phyloP scores from a whole-genome alignment of 1,140 invertebrate species.

The Prorops nasuta region DNA sequence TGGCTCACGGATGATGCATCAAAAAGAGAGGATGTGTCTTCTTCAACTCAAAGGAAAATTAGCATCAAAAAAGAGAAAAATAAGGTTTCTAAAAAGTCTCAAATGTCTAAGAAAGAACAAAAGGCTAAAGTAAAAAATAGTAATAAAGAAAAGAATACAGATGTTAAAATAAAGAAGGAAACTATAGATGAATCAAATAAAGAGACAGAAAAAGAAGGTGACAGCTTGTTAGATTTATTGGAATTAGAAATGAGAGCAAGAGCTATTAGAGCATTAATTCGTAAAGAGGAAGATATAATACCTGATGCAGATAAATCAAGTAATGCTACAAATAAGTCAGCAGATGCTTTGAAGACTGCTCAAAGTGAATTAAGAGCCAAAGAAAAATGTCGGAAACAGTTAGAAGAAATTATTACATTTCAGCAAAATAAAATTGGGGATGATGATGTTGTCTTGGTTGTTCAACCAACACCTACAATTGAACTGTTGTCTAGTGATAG shows the following conservation, averaged over 20 bases:
- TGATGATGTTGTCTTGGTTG: conserved; percentile 51
- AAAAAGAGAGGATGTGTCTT: conserved; percentile 31
- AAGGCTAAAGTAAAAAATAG: conserved; percentile 19
- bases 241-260: conserved; percentile 60
- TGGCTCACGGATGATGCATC: conserved; percentile 38
- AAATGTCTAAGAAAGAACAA: conserved; percentile 23
- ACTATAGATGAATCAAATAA: conserved; percentile 23
- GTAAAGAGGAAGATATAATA: conserved; percentile 52
- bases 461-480: conserved; percentile 49
- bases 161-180: conserved; percentile 31
- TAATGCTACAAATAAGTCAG: background rate
- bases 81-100: conserved; percentile 29
- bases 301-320: conserved; percentile 14
- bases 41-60: conserved; percentile 16
- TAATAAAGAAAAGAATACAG: conserved; percentile 23
- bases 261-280: conserved; percentile 57
- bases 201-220: conserved; percentile 51
- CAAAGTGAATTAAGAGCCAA: conserved; percentile 22
- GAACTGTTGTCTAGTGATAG: conserved; percentile 50
- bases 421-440: conserved; percentile 33
- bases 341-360: background rate
- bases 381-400: conserved; percentile 28
- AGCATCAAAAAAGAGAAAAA: conserved; percentile 31
- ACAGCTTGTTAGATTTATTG: conserved; percentile 56
- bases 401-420: conserved; percentile 35